These are phyloP conservation scores for Accipiter virgatus DNA, from an alignment of 2,113 vertebrate genomes.

Conservation along the genomic window DNA sequence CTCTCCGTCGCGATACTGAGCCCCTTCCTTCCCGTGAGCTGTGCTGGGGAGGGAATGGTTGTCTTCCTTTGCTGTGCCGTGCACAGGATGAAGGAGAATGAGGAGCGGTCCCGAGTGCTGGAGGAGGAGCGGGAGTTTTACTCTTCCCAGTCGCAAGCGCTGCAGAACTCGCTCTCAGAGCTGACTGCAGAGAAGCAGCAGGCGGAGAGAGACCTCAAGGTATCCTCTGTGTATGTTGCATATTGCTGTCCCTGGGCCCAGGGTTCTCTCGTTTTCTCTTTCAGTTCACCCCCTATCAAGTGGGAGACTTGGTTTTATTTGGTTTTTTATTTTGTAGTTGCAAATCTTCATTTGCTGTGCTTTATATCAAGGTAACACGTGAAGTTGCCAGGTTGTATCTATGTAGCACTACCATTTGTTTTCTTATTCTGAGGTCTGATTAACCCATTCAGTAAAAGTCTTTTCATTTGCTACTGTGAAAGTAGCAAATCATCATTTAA, in stretches of 20 bases:
- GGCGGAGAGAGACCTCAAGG: slow-evolving; percentile 93
- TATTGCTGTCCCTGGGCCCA: not conserved
- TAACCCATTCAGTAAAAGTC: not conserved
- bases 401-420: not conserved
- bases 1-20: accelerated
- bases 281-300: not conserved
- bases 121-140: slow-evolving; percentile 92
- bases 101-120: slow-evolving; percentile 81
- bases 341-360: not conserved
- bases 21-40: not conserved
- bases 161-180: slow-evolving; percentile 91
- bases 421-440: not conserved
- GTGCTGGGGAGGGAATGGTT: not conserved
- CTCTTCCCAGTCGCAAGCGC: slow-evolving; percentile 83
- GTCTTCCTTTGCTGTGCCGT: not conserved
- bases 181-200: slow-evolving; percentile 90
- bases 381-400: not conserved
- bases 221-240: not conserved
- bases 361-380: not conserved
- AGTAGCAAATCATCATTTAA: not conserved
- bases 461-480: not conserved
- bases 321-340: not conserved
- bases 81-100: slow-evolving; percentile 86
- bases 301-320: not conserved
- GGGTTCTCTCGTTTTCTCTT: not conserved